These are phyloP conservation scores for Perca flavescens DNA, from an alignment of 2,113 vertebrate species.

Conservation along the genomic window DNA sequence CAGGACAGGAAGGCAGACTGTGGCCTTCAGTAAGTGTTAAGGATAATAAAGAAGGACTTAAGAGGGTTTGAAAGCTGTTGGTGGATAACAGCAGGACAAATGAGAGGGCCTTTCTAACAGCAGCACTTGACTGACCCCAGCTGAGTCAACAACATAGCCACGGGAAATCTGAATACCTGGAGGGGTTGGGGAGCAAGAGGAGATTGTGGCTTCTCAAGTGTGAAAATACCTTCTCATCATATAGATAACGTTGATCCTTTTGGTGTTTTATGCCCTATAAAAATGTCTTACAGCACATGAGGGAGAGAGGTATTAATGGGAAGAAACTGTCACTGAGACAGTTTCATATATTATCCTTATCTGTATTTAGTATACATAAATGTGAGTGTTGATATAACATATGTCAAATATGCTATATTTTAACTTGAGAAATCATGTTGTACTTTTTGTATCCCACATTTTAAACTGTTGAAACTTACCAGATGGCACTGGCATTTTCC, in stretches of 20 bases:
- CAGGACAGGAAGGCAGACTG: constrained; percentile 67
- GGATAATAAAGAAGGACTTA: constrained; percentile 81
- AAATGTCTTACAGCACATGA: constrained; percentile 22
- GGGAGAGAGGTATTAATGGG: constrained; percentile 17
- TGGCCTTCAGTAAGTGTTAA: constrained; percentile 77
- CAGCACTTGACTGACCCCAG: constrained; percentile 76
- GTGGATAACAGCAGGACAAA: constrained; percentile 81
- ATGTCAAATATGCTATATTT: constrained; percentile 36
- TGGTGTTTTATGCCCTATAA: constrained; percentile 33
- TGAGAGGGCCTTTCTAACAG: constrained; percentile 69
- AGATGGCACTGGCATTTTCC: neutral
- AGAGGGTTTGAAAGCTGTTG: constrained; percentile 72
- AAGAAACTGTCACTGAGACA: constrained; percentile 12
- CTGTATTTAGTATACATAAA: constrained; percentile 32
- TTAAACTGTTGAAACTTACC: neutral
- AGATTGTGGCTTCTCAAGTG: constrained; percentile 44
- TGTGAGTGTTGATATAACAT: constrained; percentile 38
- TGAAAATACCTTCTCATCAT: constrained; percentile 59
- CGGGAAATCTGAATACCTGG: constrained; percentile 68
- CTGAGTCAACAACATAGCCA: constrained; percentile 82
- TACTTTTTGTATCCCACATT: neutral
- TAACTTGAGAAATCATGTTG: constrained; percentile 20
- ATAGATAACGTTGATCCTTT: constrained; percentile 41
- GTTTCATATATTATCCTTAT: constrained; percentile 41
- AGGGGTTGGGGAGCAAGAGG: constrained; percentile 35